Conservation (phyloP, 2,113 vertebrate species). For the Mustela nigripes region DNA sequence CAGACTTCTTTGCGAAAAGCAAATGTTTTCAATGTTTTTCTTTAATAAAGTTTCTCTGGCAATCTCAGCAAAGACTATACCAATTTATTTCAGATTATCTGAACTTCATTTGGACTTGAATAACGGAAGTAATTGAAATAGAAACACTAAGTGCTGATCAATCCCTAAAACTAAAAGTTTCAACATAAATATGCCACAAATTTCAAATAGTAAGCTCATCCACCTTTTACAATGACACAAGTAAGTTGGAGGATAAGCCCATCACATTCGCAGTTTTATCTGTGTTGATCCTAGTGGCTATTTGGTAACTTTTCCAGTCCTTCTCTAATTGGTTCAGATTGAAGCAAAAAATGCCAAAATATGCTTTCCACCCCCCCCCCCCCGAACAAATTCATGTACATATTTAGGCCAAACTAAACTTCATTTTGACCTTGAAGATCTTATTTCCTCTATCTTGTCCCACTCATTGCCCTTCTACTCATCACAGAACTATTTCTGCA, state of each 20-base stretch:
- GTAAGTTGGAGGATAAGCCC: not conserved
- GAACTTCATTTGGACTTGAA: slow-evolving; percentile 32
- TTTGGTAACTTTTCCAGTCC: not conserved
- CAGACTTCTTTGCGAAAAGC: slow-evolving; percentile 15
- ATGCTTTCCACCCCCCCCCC: not conserved
- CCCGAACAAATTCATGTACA: not conserved
- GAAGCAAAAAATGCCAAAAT: not conserved
- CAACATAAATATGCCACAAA: not conserved
- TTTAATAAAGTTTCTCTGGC: not conserved
- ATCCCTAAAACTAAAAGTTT: not conserved
- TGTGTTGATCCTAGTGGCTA: not conserved
- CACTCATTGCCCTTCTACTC: not conserved
- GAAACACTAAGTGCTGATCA: not conserved
- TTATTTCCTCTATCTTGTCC: not conserved
- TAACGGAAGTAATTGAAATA: slow-evolving; percentile 2
- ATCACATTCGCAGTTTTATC: not conserved
- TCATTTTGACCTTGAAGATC: not conserved
- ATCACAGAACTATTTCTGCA: not conserved
- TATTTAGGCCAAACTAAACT: not conserved
- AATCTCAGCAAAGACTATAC: slow-evolving; percentile 26
- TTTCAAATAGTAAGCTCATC: not conserved
- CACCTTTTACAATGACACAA: not conserved
- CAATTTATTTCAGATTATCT: not conserved
- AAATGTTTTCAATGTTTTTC: not conserved
- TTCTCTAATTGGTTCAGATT: not conserved